Base-by-base conservation (phyloP, 2,888 invertebrate species). In the Gibbula magus region DNA sequence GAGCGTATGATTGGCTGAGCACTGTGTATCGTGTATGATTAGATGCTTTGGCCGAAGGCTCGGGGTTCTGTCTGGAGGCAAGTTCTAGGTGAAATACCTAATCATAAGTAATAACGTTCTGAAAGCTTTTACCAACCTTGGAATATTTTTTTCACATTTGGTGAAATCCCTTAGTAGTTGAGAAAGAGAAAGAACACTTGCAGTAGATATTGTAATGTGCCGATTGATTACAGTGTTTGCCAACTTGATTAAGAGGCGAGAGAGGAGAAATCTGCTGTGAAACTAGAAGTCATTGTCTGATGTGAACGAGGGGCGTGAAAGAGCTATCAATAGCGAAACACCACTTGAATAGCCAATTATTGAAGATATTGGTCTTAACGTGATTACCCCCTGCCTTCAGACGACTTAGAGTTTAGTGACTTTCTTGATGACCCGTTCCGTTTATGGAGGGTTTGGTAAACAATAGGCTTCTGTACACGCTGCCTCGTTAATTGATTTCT, bases 181-280 rank as follows among this genome's bases (percentile, higher is more conserved):
- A 20, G 39, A 35, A 25, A 35, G 45, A 45, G 4, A 10, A 10
- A 45, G 45, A 61, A 13, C 10, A 4, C 39, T 70, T 16, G 70
- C 35, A 4, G 35, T 0, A 20, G 32, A 8, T 32, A 32, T 20
- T 70, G 39, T 18, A 39, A 3, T 18, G 35, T 39, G 39, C n/a
- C 39, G 35, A 70, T 70, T 70, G 70, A 70, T 70, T 32, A 70
- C 10, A n/a, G 32, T 70, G 70, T 70, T 70, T 70, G 35, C 70
- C 20, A 70, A 70, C 70, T 70, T 70, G 70, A 70, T 70, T 70
- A 70, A 70, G 70, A 20, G 45, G 70, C 18, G 70, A n/a, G 70
- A 20, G 39, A 35, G 3, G 70, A n/a, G 16, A 16, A 35, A 25
- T 29, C n/a, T 13, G 32, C 39, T 25, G 18, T 70, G 18, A 35